Percentiles rank a stretch among this genome's conserved stretches.
Conservation (phyloP, 2,797 vertebrate genomes). For the Sebastes flavidus region DNA sequence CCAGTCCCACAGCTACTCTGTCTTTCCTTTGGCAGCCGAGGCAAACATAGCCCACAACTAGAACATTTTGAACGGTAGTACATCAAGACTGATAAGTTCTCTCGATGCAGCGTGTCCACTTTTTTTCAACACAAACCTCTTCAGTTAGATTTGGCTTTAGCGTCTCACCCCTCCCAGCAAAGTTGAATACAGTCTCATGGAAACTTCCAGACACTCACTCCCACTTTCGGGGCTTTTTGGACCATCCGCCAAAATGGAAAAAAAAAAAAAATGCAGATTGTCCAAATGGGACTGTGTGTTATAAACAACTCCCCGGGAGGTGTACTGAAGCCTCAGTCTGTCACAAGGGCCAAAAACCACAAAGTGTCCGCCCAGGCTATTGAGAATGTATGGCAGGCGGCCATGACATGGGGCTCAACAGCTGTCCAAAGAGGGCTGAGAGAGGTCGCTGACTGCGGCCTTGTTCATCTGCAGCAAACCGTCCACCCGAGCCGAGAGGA, state of each 20-base stretch:
- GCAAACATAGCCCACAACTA: slow-evolving; percentile 51
- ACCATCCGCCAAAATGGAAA: slow-evolving; percentile 6
- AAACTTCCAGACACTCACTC: slow-evolving; percentile 46
- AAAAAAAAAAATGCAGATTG: slow-evolving; percentile 26
- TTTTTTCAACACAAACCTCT: slow-evolving; percentile 7
- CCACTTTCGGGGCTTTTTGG: slow-evolving; percentile 26
- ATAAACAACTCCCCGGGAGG: slow-evolving; percentile 59
- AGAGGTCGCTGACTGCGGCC: slow-evolving; percentile 58
- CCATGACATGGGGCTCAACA: slow-evolving; percentile 64
- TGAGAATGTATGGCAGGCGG: slow-evolving; percentile 55
- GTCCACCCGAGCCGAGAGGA: slow-evolving; percentile 35
- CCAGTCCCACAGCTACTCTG: slow-evolving; percentile 52
- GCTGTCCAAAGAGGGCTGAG: slow-evolving; percentile 64
- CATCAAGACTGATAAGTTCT: slow-evolving; percentile 43
- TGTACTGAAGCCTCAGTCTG: slow-evolving; percentile 40
- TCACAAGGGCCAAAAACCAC: slow-evolving; percentile 57
- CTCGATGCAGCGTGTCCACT: neutral
- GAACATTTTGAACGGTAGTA: slow-evolving; percentile 42
- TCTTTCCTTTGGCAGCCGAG: slow-evolving; percentile 55
- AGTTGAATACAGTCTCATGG: slow-evolving; percentile 20
- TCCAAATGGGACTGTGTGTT: slow-evolving; percentile 61
- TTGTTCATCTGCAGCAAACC: slow-evolving; percentile 48
- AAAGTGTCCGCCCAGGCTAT: slow-evolving; percentile 53
- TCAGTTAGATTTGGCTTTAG: slow-evolving; percentile 20
- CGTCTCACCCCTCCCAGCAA: neutral